Base-by-base conservation (phyloP, 2,888 invertebrate species). In the Bembecia ichneumoniformis region DNA sequence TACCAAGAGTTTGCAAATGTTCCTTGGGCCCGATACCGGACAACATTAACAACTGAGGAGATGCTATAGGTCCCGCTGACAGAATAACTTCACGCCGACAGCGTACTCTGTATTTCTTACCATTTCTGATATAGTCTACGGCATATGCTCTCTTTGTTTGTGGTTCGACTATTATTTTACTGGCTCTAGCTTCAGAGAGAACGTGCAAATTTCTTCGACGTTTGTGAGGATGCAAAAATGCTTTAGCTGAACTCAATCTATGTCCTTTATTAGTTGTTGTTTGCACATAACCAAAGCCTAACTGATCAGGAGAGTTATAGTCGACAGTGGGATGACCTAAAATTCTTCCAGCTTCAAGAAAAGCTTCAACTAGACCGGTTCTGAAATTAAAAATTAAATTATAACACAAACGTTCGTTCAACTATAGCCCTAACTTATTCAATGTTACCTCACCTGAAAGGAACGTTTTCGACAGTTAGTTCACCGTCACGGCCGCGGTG, bases 41-140 rank as follows among this genome's bases (percentile, higher is more conserved):
- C 1, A 98, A 76, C 94, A 97, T 94, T n/a, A 98, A 88, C 13
- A 98, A 70, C 72, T 98, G 97, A 0, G 97, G 96, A 0, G 96
- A 94, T 62, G 94, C 95, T 54, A 98, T 91, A 1, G 96, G 90
- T 1, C 98, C 97, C 0, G 95, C 96, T 9, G 94, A 92, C 15
- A 97, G 66, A 53, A 98, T 93, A 0, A 98, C 90, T 81, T 96
- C 96, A 64, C 93, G 93, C 43, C 88, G 89, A 3, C 93, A 93
- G n/a, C 82, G 82, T 0, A 90, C 91, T 11, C 74, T 81, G 47
- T 77, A 74, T 45, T 73, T 77, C 9, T 76, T 68, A 10, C 88
- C 87, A 49, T 90, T 87, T 55, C 90, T 90, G 0, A 89, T 70
- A 52, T 92, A 92, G 58, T 93, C 88, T 0, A 95, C 92, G 0